These are phyloP conservation scores for Thermophis baileyi DNA, from an alignment of 2,113 vertebrate genomes.

Conservation along the genomic window DNA sequence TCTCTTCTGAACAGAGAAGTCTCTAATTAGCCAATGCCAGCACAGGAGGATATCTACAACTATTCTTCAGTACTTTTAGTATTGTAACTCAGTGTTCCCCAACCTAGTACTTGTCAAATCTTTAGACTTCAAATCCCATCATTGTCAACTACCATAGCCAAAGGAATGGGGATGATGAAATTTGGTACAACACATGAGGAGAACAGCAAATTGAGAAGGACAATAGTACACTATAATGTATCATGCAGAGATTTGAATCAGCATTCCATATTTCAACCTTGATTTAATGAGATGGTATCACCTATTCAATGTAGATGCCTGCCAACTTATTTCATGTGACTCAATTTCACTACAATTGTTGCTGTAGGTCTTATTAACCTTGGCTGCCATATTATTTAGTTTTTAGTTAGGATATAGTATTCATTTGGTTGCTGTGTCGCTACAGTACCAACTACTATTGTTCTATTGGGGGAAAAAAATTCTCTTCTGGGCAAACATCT, in stretches of 20 bases:
- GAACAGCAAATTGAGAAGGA: background rate
- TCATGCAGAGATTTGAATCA: background rate
- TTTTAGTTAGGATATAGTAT: background rate
- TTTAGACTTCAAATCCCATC: background rate
- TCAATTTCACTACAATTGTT: background rate
- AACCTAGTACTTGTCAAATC: background rate
- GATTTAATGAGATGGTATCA: background rate
- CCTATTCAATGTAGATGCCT: background rate
- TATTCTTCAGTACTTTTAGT: background rate
- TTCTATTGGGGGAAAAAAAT: background rate
- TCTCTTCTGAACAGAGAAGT: background rate
- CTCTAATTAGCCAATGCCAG: background rate
- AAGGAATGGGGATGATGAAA: background rate
- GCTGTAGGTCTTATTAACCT: background rate
- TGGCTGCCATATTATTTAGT: background rate
- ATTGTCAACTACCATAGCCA: background rate
- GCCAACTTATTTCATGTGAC: background rate
- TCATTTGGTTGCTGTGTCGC: background rate
- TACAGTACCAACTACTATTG: background rate
- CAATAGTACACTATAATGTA: background rate
- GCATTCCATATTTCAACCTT: background rate
- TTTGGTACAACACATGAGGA: background rate
- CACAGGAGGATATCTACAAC: background rate
- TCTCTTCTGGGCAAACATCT: background rate
- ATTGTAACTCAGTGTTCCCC: background rate